A percentile compares a stretch with the other conserved stretches of the same genome.
Evolutionary conservation across 2,113 vertebrate species (phyloP).

Genomic region (Hemibagrus wyckioides): DNA sequence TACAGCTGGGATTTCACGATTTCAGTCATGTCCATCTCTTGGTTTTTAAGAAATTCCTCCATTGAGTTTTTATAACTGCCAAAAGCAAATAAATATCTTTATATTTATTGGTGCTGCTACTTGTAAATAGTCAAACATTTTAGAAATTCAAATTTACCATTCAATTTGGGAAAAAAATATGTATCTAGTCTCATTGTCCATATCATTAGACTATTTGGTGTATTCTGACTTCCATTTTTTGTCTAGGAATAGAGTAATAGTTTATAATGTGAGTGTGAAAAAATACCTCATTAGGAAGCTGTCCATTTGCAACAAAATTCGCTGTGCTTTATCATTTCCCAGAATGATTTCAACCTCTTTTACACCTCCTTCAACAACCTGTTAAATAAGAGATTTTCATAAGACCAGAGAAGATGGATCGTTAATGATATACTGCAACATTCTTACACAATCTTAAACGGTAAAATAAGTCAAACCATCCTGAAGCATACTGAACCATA

Average conservation of each 20-base stretch:
- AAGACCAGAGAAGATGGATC: neutral
- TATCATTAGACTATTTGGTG: neutral
- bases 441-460: neutral
- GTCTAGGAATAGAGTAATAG: neutral
- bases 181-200: neutral
- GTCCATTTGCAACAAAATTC: slow-evolving; percentile 72
- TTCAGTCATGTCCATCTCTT: slow-evolving; percentile 64
- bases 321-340: slow-evolving; percentile 31
- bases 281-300: slow-evolving; percentile 78
- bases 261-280: neutral
- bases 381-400: neutral
- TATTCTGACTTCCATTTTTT: neutral
- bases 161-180: neutral
- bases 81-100: slow-evolving; percentile 15
- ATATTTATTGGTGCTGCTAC: neutral
- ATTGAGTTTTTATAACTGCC: slow-evolving; percentile 79
- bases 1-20: slow-evolving; percentile 81
- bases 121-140: neutral
- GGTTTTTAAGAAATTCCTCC: slow-evolving; percentile 75
- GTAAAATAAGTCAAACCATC: neutral
- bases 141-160: neutral
- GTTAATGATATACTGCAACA: neutral
- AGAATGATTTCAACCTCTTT: slow-evolving; percentile 67
- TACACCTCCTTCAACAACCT: slow-evolving; percentile 72
- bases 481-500: neutral